Base-by-base conservation (phyloP, 64 coral and sea anemone species). In the Dendronephthya gigantea region DNA sequence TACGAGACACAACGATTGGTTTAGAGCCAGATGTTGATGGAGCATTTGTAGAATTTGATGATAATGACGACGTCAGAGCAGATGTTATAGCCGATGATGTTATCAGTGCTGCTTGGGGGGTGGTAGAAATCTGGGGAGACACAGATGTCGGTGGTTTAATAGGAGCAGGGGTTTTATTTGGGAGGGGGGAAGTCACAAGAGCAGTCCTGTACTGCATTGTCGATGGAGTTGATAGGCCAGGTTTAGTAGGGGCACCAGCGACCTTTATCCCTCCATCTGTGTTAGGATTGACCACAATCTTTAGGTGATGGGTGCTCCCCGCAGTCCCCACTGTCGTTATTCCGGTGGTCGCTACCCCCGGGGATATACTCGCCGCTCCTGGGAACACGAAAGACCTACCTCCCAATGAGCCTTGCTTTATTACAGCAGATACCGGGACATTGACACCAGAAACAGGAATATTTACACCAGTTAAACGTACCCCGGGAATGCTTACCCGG, bases 381-480 rank as follows among this genome's bases (percentile, higher is more conserved):
- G 72, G 36, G 10, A 79, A 79, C 7, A 79, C 72, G 32, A 79
- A 79, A 10, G 72, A 79, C 22, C 72, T 34, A 9, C 72, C 72
- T 0, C 72, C 72, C 72, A 79, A 79, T 15, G 72, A 79, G 10
- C 72, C 72, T 39, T 79, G 72, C 28, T 79, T 79, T 2, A 79
- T 79, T 9, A 79, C 72, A 79, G 72, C 72, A 35, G 72, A 79
- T 34, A 79, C 72, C 32, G 72, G 72, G 9, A 79, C 72, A 79
- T 79, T 79, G 72, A 79, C 72, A 29, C 72, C 72, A 36, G 72
- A 79, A 35, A 79, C 72, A 8, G 72, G 72, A 79, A 79, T 39
- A 34, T 34, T 79, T 4, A 79, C 36, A 19, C 55, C 55, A 19
- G 72, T 19, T 36, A 79, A 16, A 79, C 29, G 72, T 16, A 39